These are phyloP conservation scores for Triplophysa dalaica DNA, from an alignment of 2,113 vertebrate genomes.

Conservation along the genomic window DNA sequence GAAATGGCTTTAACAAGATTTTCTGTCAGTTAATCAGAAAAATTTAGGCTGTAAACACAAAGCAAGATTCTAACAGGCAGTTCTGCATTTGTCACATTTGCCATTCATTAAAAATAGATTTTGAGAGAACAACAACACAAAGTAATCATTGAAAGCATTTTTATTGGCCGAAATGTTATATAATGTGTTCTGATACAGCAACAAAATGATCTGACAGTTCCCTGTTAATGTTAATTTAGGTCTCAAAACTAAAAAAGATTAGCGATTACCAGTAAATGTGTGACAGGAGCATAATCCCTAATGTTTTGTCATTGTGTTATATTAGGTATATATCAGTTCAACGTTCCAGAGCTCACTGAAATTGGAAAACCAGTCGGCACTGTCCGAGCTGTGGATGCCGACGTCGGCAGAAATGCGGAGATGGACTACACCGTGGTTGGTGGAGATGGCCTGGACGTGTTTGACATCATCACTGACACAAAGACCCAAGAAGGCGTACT, in stretches of 20 bases:
- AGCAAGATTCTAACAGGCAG: background rate
- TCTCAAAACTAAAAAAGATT: background rate
- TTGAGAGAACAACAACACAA: background rate
- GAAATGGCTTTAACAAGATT: background rate
- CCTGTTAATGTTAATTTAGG: background rate
- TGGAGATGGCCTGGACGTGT: conserved; percentile 87
- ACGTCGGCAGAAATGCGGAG: conserved; percentile 85
- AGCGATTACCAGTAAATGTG: background rate
- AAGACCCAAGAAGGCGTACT: conserved; percentile 89
- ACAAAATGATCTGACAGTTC: background rate
- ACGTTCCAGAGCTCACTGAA: conserved; percentile 77
- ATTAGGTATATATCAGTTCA: conserved; percentile 87
- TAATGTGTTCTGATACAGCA: background rate
- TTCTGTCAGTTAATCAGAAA: conserved; percentile 10
- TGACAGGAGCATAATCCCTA: background rate
- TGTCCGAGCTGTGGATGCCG: conserved; percentile 85
- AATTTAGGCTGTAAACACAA: conserved; percentile 2
- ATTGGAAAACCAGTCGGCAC: conserved; percentile 78
- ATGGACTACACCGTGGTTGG: conserved; percentile 86
- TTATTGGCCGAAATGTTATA: conserved; percentile 24
- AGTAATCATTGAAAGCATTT: background rate
- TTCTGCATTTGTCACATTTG: background rate
- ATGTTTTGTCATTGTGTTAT: background rate
- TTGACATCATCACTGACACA: conserved; percentile 84
- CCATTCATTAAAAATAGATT: background rate